Evolutionary conservation across 2,113 vertebrate species (phyloP), one percentile per base, ranked within the genome.

Genomic region (Galeopterus variegatus): DNA sequence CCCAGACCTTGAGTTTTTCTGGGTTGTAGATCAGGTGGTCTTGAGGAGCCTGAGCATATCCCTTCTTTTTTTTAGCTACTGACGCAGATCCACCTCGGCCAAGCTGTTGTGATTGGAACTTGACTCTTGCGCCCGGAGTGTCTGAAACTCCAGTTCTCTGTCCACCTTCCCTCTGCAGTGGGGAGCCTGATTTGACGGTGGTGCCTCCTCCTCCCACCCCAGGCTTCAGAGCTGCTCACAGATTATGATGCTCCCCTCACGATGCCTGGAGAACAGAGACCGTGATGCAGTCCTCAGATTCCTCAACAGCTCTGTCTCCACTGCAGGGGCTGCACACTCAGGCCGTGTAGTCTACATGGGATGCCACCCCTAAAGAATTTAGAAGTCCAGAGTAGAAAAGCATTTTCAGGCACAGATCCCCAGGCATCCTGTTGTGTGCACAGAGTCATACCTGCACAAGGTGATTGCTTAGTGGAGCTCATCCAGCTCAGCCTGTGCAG

Each of bases 261-360:
- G 4, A 19, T 4, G 5, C 64, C 50, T 54, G 56, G 33, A 31
- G 64, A 70, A 31, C 33, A 45, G 1, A 36, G 41, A 62, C 6
- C 23, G 28, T 8, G 33, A 14, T 62, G 62, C 26, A 69, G 13
- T 54, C 28, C 69, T 13, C 9, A 5, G 9, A 9, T 28, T 33
- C 69, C 26, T 41, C 48, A 21, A 45, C 24, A 28, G 28, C 50
- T 58, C 48, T 52, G 73, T 73, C 18, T 8, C 28, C 52, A 4
- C 13, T 4, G 8, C 11, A 4, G 10, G 8, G 18, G 3, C 45
- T 17, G 14, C 5, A 0, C 19, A 17, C 54, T 14, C 13, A 8
- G 69, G n/a, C 50, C 45, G 24, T 86, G n/a, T 45, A 6, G 24
- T 64, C 62, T n/a, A 3, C 31, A n/a, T 1, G 1, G 0, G 31